Evolutionary conservation across 2,113 vertebrate genomes (phyloP).

Genomic region (Lepisosteus oculatus): DNA sequence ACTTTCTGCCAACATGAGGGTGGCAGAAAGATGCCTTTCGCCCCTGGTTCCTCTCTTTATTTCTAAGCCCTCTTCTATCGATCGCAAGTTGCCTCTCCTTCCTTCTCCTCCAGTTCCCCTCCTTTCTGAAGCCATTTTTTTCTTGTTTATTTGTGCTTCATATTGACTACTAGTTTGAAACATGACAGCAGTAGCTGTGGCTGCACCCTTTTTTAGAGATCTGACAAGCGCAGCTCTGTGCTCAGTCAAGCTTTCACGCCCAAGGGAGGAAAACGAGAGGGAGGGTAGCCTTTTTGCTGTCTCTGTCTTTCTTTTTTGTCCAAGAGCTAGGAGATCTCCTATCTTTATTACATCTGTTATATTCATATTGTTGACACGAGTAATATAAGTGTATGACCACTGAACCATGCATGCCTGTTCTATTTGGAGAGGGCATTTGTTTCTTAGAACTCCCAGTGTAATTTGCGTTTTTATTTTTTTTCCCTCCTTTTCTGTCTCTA

Average conservation of each 20-base stretch:
- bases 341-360: slow-evolving; percentile 71
- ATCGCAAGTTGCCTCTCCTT: neutral
- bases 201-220: slow-evolving; percentile 39
- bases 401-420: slow-evolving; percentile 51
- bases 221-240: slow-evolving; percentile 60
- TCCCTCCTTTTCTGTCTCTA: slow-evolving; percentile 17
- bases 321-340: slow-evolving; percentile 28
- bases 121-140: slow-evolving; percentile 2
- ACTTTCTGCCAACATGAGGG: neutral
- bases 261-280: slow-evolving; percentile 45
- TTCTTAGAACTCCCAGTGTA: slow-evolving; percentile 1
- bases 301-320: slow-evolving; percentile 16
- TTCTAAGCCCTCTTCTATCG: slow-evolving; percentile 1
- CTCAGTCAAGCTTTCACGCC: slow-evolving; percentile 59
- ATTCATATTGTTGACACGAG: slow-evolving; percentile 66
- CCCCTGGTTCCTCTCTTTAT: neutral
- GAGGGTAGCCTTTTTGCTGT: slow-evolving; percentile 22
- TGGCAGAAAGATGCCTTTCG: slow-evolving; percentile 10
- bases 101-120: slow-evolving; percentile 26
- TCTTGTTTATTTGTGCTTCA: slow-evolving; percentile 42
- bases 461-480: neutral
- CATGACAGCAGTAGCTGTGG: slow-evolving; percentile 40
- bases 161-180: slow-evolving; percentile 48
- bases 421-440: slow-evolving; percentile 24
- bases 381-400: slow-evolving; percentile 60